A percentile compares a stretch with the other conserved stretches of the same genome.
Conservation (phyloP, 2,797 vertebrate species). For the Florisuga fusca region DNA sequence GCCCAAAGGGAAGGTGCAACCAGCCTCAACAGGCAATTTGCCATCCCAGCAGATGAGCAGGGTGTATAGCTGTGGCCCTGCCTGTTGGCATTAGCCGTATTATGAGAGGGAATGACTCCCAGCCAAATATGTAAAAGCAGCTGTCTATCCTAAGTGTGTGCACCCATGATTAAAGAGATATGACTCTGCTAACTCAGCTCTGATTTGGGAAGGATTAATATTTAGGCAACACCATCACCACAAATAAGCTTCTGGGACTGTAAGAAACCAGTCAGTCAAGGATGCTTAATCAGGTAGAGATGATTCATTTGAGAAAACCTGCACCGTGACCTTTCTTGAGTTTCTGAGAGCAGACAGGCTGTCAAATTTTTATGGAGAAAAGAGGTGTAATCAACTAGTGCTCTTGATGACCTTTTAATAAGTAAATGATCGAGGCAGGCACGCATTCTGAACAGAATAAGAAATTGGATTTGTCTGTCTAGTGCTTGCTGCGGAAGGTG, state of each 20-base stretch:
- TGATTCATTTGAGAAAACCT: slow-evolving; percentile 23
- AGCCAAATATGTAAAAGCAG: background rate
- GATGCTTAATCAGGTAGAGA: slow-evolving; percentile 5
- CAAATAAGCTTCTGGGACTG: background rate
- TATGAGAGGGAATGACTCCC: background rate
- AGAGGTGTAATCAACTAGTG: slow-evolving; percentile 27
- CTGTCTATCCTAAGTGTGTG: background rate
- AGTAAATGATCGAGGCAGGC: slow-evolving; percentile 1
- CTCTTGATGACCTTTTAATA: slow-evolving; percentile 59
- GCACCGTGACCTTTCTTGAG: slow-evolving; percentile 32
- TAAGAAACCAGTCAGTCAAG: background rate
- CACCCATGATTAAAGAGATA: background rate
- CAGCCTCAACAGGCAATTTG: background rate
- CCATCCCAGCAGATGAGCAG: background rate
- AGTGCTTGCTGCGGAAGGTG: background rate
- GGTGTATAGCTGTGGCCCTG: background rate
- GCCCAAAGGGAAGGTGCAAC: background rate
- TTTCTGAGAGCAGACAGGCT: background rate
- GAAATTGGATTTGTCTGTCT: background rate
- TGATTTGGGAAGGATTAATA: background rate
- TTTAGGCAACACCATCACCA: background rate
- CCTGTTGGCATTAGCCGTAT: background rate
- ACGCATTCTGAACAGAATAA: background rate
- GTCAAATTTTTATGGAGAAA: slow-evolving; percentile 31
- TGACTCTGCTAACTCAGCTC: background rate